Evolutionary conservation across 2,797 vertebrate species (phyloP), one percentile per base, ranked within the genome.

Genomic region (Pampus argenteus): DNA sequence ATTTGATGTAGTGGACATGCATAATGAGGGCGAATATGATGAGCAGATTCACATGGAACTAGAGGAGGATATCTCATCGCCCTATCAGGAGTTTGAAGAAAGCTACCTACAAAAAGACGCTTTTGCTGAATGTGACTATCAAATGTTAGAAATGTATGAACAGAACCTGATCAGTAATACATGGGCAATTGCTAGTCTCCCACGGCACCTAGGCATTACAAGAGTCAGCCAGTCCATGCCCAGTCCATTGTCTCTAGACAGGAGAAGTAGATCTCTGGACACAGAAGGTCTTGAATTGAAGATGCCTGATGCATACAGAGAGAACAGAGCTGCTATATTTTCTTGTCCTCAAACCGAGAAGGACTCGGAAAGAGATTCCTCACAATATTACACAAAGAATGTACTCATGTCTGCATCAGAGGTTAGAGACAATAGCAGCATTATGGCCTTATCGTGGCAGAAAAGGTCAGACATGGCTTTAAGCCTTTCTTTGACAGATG

Each of bases 1-100:
- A 0, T 99, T 99, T 20, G 98, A 99, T 17, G 96, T 99, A 0
- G 98, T 97, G 0, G 96, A 99, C 1, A 96, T 98, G 90, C 97
- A 98, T 45, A 98, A 98, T 2, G 98, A 99, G 85, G 98, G 96
- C 0, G 96, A 97, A 76, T 99, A 97, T 0, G 97, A 99, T 52
- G 95, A 96, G 77, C 96, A 94, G 59, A 94, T 95, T 0, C 96
- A 97, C 71, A 95, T 97, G 92, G 97, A 92, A 0, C 94, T 94
- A 0, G 96, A 95, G 1, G 97, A 97, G 86, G 97, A 96, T 69
- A 91, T 96, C 4, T 91, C 96, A 0, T 94, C 95, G 0, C 95
- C 96, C 20, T 96, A 95, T 66, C 96, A 98, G 92, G 95, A 94
- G 48, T 98, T 97, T 50, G 96, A 97, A 0, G 95, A 97, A 0